Conservation (phyloP, 2,888 invertebrate species). For the Macrophya alboannulata region DNA sequence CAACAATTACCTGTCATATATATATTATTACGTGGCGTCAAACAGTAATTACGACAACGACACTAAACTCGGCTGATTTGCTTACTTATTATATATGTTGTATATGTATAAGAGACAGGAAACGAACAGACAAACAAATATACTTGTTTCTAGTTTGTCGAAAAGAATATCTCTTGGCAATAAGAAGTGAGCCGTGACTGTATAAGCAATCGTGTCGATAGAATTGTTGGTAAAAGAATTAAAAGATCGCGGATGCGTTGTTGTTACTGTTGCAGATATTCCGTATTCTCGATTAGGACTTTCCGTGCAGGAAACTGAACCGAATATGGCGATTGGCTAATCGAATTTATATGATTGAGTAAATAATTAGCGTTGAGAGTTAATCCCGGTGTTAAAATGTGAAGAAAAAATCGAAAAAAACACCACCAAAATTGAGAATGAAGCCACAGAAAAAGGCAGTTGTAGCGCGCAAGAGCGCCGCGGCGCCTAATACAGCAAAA, state of each 20-base stretch:
- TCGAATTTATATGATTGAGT: slow-evolving; percentile 58
- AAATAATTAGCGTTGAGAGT: slow-evolving; percentile 39
- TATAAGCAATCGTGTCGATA: neutral
- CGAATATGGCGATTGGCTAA: slow-evolving; percentile 73
- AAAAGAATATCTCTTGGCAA: neutral
- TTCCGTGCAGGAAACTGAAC: slow-evolving; percentile 10
- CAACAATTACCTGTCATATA: slow-evolving; percentile 35
- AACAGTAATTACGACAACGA: slow-evolving; percentile 29
- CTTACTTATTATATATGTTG: neutral
- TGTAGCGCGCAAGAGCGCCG: slow-evolving; percentile 77
- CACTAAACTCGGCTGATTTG: slow-evolving; percentile 21
- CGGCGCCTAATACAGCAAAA: slow-evolving; percentile 75
- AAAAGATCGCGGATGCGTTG: slow-evolving; percentile 14
- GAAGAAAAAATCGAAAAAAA: slow-evolving; percentile 39
- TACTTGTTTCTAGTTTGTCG: neutral
- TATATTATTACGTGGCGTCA: slow-evolving; percentile 4
- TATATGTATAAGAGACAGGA: neutral
- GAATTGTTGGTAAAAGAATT: neutral
- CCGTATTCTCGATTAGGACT: slow-evolving; percentile 16
- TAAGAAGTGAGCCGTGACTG: neutral
- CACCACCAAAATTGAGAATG: slow-evolving; percentile 68
- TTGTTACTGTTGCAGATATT: slow-evolving; percentile 49
- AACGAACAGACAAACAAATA: neutral
- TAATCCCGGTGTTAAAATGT: slow-evolving; percentile 45
- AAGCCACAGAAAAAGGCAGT: slow-evolving; percentile 79